A percentile compares a stretch with the other conserved stretches of the same genome.
Evolutionary conservation across 2,888 invertebrate genomes (phyloP).

Genomic region (Halocaridina rubra): DNA sequence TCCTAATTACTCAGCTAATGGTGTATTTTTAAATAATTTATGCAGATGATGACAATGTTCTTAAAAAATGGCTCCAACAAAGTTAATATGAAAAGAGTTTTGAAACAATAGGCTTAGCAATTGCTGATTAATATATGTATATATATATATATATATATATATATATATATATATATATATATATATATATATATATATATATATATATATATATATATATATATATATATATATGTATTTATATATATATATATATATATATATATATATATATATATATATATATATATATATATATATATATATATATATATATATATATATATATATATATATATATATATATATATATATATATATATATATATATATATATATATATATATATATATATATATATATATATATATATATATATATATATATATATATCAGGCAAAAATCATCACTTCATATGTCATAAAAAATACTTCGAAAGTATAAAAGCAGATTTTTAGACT

Average conservation of each 20-base stretch:
- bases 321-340: too few species aligned
- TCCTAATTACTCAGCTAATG: too few species aligned
- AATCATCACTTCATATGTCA: too few species aligned
- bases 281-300: neutral
- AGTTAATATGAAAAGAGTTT: too few species aligned
- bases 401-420: neutral
- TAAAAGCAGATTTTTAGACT: too few species aligned
- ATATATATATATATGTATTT: neutral
- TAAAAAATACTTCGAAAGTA: too few species aligned
- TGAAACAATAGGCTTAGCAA: too few species aligned
- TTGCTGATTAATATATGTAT: too few species aligned
- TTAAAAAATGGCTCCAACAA: too few species aligned
- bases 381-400: neutral
- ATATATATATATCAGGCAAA: neutral
- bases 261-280: neutral
- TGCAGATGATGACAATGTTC: too few species aligned
- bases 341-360: neutral
- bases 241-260: neutral
- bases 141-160: too few species aligned
- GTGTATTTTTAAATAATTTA: too few species aligned
- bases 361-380: neutral
- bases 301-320: neutral
- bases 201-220: slow-evolving; percentile 4
- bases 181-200: slow-evolving; percentile 14
- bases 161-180: neutral